Percentiles rank a stretch among this genome's conserved stretches.
Conservation (phyloP, 2,888 invertebrate species). For the Chrysodeixis includens region DNA sequence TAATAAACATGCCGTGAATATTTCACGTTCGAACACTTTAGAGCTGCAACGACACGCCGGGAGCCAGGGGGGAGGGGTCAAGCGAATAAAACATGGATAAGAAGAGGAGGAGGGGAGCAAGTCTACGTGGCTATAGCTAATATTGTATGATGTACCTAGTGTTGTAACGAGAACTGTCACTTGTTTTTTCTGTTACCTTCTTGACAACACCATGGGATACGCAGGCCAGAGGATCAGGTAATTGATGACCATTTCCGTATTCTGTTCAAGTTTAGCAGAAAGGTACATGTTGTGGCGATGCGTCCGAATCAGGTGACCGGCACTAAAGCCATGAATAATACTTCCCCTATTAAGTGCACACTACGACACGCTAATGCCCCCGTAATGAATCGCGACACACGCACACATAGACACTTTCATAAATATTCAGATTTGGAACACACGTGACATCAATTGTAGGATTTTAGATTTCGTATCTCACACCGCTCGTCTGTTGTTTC, state of each 20-base stretch:
- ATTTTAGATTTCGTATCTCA: neutral
- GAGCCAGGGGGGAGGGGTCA: slow-evolving; percentile 37
- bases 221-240: no score
- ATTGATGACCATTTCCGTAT: neutral
- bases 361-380: neutral
- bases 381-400: neutral
- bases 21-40: slow-evolving; percentile 46
- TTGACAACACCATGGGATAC: neutral
- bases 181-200: no score
- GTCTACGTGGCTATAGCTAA: slow-evolving; percentile 59
- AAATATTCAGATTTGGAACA: slow-evolving; percentile 6
- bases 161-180: no score
- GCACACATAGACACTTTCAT: slow-evolving; percentile 1
- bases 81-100: slow-evolving; percentile 57
- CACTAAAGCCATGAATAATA: slow-evolving; percentile 5
- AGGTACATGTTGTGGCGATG: neutral
- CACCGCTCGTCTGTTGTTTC: neutral
- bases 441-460: slow-evolving; percentile 6
- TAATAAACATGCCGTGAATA: slow-evolving; percentile 60
- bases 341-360: neutral
- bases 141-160: slow-evolving; percentile 48
- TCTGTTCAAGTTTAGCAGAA: neutral
- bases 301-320: slow-evolving; percentile 6
- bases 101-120: slow-evolving; percentile 45
- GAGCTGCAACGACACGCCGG: slow-evolving; percentile 29